These are phyloP conservation scores for Drosophila cyrtoloma DNA, from an alignment of 2,888 invertebrate genomes.

Conservation along the genomic window DNA sequence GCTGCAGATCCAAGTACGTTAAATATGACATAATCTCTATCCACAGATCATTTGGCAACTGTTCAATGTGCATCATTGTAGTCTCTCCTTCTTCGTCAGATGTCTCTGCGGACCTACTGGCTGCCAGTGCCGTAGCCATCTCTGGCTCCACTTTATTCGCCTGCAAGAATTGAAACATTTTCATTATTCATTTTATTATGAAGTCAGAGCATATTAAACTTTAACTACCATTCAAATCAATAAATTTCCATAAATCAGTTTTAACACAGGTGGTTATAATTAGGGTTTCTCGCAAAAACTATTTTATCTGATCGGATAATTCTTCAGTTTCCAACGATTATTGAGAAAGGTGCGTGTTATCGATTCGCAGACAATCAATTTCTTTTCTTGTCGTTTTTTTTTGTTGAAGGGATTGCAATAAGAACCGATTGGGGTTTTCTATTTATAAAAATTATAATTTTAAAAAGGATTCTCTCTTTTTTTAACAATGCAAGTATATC, in stretches of 20 bases:
- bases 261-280: neutral
- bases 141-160: slow-evolving; percentile 15
- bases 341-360: neutral
- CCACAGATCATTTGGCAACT: slow-evolving; percentile 78
- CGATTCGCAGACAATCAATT: slow-evolving; percentile 1
- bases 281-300: neutral
- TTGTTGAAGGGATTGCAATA: neutral
- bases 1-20: slow-evolving; percentile 73
- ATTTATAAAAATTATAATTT: neutral
- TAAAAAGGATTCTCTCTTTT: neutral
- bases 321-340: neutral
- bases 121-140: slow-evolving; percentile 19
- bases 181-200: neutral
- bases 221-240: neutral
- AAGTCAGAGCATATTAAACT: neutral
- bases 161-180: slow-evolving; percentile 16
- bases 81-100: neutral
- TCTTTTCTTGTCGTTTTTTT: neutral
- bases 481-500: too few relatives aligned
- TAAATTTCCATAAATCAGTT: neutral
- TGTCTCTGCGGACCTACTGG: neutral
- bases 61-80: slow-evolving; percentile 44
- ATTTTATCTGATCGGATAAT: too few relatives aligned
- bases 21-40: slow-evolving; percentile 76
- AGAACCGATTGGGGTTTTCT: neutral